Evolutionary conservation across 1,140 invertebrate species (phyloP).

Genomic region (Heliothis subflexa): DNA sequence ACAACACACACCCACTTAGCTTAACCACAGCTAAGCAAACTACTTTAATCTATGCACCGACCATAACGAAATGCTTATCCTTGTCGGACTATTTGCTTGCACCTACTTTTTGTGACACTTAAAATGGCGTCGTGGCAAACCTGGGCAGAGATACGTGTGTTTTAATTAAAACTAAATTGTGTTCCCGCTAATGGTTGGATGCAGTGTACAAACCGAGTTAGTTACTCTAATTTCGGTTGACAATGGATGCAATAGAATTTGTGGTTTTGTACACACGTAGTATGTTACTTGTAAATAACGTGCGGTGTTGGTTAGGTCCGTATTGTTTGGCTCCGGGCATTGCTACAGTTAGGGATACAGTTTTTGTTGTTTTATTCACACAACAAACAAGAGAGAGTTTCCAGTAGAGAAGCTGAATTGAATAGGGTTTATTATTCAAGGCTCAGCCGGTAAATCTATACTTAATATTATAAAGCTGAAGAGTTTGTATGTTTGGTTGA

Average conservation of each 20-base stretch:
- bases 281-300: constrained; percentile 9
- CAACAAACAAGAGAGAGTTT: too few relatives aligned
- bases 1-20: not conserved
- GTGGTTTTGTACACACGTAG: constrained; percentile 18
- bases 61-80: not conserved
- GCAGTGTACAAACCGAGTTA: constrained; percentile 18
- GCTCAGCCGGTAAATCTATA: too few relatives aligned
- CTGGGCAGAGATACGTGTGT: constrained; percentile 35
- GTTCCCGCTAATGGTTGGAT: constrained; percentile 22
- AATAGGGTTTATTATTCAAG: too few relatives aligned
- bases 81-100: not conserved
- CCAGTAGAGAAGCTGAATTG: too few relatives aligned
- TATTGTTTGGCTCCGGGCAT: not conserved
- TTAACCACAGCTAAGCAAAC: not conserved
- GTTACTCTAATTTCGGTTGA: constrained; percentile 19
- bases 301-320: not conserved
- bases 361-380: too few relatives aligned
- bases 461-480: too few relatives aligned
- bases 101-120: not conserved
- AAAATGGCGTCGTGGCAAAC: constrained; percentile 3
- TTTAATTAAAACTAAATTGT: constrained; percentile 44
- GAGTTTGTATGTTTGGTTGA: too few relatives aligned
- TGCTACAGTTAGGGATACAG: too few relatives aligned
- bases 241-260: constrained; percentile 31
- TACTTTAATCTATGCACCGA: not conserved